A percentile compares a stretch with the other conserved stretches of the same genome.
These are phyloP conservation scores for Fregetta grallaria DNA, from an alignment of 2,113 vertebrate genomes.

Conservation along the genomic window DNA sequence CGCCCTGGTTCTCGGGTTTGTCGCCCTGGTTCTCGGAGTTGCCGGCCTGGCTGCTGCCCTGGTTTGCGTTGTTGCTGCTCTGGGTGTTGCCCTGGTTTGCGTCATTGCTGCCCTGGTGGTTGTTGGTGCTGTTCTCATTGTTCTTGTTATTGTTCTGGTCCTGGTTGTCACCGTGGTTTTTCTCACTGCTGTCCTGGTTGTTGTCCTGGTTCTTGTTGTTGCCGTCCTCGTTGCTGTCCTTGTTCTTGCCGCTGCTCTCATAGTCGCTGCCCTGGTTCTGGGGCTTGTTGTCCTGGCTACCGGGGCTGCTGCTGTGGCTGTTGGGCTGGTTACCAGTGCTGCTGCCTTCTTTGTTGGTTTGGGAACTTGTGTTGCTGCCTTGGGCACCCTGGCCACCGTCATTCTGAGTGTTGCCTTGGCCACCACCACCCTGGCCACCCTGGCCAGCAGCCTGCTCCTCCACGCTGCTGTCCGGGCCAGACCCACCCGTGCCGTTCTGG, in stretches of 20 bases:
- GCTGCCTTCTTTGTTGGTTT: no score
- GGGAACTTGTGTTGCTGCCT: neutral
- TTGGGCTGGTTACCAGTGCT: no score
- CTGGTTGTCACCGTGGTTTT: no score
- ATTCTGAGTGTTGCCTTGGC: neutral
- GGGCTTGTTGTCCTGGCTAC: no score
- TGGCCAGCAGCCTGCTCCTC: no score
- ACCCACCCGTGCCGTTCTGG: accelerated
- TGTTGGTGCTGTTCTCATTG: neutral
- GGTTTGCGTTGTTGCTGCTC: neutral
- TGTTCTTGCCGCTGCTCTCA: no score
- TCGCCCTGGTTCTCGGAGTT: neutral
- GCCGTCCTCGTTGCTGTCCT: no score
- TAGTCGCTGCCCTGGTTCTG: no score
- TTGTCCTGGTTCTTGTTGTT: neutral
- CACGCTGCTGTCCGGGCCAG: accelerated
- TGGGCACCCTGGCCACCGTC: neutral
- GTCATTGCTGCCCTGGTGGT: accelerated
- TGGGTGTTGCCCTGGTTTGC: neutral
- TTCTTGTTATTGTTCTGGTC: no score
- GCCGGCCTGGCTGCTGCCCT: accelerated
- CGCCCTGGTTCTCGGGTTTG: accelerated
- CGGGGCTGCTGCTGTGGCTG: no score
- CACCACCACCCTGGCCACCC: no score
- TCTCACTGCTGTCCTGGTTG: no score